Conservation (phyloP, 2,113 vertebrate genomes). For the Nothobranchius furzeri region DNA sequence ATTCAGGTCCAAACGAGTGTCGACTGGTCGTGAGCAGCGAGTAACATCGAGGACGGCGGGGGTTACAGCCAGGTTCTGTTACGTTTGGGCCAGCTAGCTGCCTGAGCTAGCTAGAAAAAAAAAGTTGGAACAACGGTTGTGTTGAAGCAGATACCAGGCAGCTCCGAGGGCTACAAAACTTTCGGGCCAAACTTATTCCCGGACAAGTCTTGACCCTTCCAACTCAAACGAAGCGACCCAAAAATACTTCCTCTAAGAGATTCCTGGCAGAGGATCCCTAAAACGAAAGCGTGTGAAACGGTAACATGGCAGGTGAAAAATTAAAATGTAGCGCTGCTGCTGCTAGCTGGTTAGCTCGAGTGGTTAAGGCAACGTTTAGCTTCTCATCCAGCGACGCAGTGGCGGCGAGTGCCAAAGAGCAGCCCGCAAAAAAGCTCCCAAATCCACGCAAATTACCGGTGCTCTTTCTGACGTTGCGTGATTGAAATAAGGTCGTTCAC, state of each 20-base stretch:
- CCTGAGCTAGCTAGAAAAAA: slow-evolving; percentile 49
- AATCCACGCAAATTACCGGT: slow-evolving; percentile 69
- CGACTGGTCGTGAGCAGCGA: background rate
- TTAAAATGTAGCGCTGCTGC: slow-evolving; percentile 28
- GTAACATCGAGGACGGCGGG: background rate
- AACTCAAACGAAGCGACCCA: slow-evolving; percentile 40
- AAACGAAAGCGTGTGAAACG: slow-evolving; percentile 30
- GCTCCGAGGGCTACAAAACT: slow-evolving; percentile 51
- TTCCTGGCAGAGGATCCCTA: slow-evolving; percentile 18
- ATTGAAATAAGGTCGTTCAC: slow-evolving; percentile 67
- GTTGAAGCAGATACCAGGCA: slow-evolving; percentile 15
- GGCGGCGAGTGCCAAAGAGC: slow-evolving; percentile 47
- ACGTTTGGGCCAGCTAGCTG: slow-evolving; percentile 51
- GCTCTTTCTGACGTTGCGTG: slow-evolving; percentile 63
- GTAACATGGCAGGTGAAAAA: slow-evolving; percentile 50
- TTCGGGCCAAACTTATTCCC: slow-evolving; percentile 73
- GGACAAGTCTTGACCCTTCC: slow-evolving; percentile 63
- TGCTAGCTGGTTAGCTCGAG: slow-evolving; percentile 45
- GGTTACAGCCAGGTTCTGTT: slow-evolving; percentile 8
- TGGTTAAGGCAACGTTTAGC: slow-evolving; percentile 45
- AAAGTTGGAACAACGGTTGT: slow-evolving; percentile 61
- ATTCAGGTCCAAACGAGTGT: slow-evolving; percentile 2
- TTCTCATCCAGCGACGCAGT: slow-evolving; percentile 41
- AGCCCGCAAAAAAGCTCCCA: slow-evolving; percentile 32
- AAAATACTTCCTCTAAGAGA: slow-evolving; percentile 32